Percentiles rank a stretch among this genome's conserved stretches.
Conservation (phyloP, 1,140 invertebrate genomes). For the Solenopsis fugax region DNA sequence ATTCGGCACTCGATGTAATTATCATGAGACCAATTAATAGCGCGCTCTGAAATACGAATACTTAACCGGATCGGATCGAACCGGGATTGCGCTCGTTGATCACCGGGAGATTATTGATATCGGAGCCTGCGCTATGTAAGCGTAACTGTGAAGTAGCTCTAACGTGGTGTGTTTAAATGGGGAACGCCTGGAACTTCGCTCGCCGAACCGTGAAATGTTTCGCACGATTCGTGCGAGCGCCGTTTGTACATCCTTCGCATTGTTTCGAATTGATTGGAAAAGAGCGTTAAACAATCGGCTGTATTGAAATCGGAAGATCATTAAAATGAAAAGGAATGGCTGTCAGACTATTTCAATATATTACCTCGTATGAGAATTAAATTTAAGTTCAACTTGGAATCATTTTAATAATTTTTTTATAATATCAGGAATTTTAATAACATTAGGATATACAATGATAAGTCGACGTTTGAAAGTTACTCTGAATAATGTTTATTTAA, state of each 20-base stretch:
- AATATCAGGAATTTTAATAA: constrained; percentile 2
- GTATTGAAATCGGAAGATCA: not conserved
- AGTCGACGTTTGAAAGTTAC: not conserved
- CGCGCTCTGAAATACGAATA: not conserved
- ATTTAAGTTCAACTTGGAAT: not conserved
- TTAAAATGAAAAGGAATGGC: not conserved
- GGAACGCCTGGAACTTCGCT: constrained; percentile 8
- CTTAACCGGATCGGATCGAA: not conserved
- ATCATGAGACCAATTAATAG: constrained; percentile 50
- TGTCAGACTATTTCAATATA: not conserved
- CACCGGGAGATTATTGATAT: constrained; percentile 35
- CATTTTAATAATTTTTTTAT: not conserved
- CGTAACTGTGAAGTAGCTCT: not conserved
- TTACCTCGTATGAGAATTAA: not conserved
- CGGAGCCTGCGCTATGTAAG: not conserved
- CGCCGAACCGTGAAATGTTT: constrained; percentile 38
- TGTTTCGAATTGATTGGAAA: constrained; percentile 49
- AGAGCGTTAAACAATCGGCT: not conserved
- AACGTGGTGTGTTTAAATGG: constrained; percentile 34
- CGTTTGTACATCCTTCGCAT: constrained; percentile 32
- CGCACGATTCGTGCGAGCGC: constrained; percentile 53
- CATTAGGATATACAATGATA: not conserved
- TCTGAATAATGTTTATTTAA: not conserved
- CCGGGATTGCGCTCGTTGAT: not conserved
- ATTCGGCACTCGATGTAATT: constrained; percentile 40